These are phyloP conservation scores for Psephotus haematonotus DNA, from an alignment of 2,113 vertebrate genomes.

Conservation along the genomic window DNA sequence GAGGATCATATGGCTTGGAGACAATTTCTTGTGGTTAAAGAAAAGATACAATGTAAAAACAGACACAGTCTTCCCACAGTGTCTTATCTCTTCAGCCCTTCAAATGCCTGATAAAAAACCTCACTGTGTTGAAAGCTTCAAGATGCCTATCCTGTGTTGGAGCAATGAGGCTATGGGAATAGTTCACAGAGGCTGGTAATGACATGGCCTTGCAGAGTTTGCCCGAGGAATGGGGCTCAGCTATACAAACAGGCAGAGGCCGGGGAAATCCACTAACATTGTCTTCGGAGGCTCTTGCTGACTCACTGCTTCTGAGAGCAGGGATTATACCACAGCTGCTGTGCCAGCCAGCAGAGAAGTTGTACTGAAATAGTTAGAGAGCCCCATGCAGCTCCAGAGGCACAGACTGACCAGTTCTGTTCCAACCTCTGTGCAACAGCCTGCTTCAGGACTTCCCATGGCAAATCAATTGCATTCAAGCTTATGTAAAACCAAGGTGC, in stretches of 20 bases:
- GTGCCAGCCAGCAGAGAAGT: background rate
- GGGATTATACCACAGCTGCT: background rate
- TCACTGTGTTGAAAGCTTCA: background rate
- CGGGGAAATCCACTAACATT: background rate
- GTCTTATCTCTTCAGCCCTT: background rate
- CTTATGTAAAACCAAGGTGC: background rate
- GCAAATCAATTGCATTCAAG: background rate
- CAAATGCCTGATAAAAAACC: background rate
- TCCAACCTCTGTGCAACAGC: background rate
- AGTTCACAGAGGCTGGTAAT: background rate
- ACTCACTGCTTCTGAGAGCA: background rate
- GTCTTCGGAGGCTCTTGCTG: background rate
- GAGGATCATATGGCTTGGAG: slow-evolving; percentile 27
- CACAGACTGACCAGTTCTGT: background rate
- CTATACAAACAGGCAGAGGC: background rate
- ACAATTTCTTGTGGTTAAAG: slow-evolving; percentile 21
- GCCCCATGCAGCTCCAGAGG: background rate
- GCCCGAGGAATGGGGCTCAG: background rate
- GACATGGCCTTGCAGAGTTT: background rate
- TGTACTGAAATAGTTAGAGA: background rate
- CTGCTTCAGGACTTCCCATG: background rate
- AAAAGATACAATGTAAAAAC: slow-evolving; percentile 34
- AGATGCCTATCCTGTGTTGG: background rate
- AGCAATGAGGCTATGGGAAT: background rate
- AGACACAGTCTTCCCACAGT: background rate